Conservation (phyloP, 1,140 invertebrate species). For the Bradynema listronoti region DNA sequence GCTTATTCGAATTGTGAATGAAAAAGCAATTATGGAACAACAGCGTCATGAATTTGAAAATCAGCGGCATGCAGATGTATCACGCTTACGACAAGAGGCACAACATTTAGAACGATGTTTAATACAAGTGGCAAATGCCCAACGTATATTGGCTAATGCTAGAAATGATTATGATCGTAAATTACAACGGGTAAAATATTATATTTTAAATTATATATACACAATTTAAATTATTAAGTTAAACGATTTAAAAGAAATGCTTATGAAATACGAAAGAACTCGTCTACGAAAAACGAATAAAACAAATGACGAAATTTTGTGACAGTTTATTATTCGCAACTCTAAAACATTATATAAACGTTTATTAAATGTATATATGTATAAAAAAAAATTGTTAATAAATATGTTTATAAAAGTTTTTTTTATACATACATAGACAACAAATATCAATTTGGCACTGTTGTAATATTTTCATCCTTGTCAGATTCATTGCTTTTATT, state of each 20-base stretch:
- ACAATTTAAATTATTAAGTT: conserved; percentile 5
- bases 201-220: not conserved
- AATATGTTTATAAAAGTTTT: too few relatives aligned
- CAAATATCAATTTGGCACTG: too few relatives aligned
- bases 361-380: too few relatives aligned
- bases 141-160: conserved; percentile 5
- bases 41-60: conserved; percentile 31
- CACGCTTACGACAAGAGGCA: conserved; percentile 28
- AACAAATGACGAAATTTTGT: too few relatives aligned
- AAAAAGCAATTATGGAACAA: conserved; percentile 25
- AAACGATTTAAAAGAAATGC: conserved; percentile 15
- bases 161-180: conserved; percentile 15
- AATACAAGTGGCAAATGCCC: conserved; percentile 12
- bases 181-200: conserved; percentile 10
- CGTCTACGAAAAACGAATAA: conserved; percentile 1
- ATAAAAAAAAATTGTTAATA: too few relatives aligned
- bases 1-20: conserved; percentile 39
- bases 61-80: conserved; percentile 41
- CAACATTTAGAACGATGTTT: conserved; percentile 15
- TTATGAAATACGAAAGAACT: conserved; percentile 12
- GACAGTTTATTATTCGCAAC: too few relatives aligned
- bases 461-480: too few relatives aligned
- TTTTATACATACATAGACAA: too few relatives aligned
- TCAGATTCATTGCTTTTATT: too few relatives aligned
- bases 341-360: too few relatives aligned